A percentile compares a stretch with the other conserved stretches of the same genome.
phyloP scores from a whole-genome alignment of 2,797 vertebrate species.

The Apogon hyalosoma region DNA sequence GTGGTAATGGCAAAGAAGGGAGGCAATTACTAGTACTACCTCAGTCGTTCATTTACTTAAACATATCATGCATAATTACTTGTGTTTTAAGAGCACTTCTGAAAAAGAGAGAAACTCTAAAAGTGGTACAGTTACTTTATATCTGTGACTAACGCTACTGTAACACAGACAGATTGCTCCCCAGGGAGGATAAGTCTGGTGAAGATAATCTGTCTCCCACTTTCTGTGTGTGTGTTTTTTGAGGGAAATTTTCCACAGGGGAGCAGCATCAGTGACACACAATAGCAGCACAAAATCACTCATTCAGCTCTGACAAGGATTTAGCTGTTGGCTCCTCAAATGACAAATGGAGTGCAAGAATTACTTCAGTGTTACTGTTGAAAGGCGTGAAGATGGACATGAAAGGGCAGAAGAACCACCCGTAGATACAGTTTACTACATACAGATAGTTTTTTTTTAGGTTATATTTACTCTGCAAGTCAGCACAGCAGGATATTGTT shows the following conservation, averaged over 20 bases:
- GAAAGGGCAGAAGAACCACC: slow-evolving; percentile 34
- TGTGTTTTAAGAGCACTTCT: slow-evolving; percentile 60
- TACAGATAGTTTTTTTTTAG: slow-evolving; percentile 15
- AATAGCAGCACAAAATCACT: slow-evolving; percentile 65
- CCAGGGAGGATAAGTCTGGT: slow-evolving; percentile 65
- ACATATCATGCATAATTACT: slow-evolving; percentile 58
- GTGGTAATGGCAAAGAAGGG: slow-evolving; percentile 54
- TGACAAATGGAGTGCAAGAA: slow-evolving; percentile 62
- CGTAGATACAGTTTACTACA: slow-evolving; percentile 42
- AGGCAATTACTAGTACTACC: slow-evolving; percentile 43
- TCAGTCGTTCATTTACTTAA: slow-evolving; percentile 61
- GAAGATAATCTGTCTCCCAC: slow-evolving; percentile 74
- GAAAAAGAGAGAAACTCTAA: slow-evolving; percentile 42
- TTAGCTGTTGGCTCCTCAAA: slow-evolving; percentile 55
- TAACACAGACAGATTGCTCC: slow-evolving; percentile 70
- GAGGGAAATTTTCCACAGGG: slow-evolving; percentile 61
- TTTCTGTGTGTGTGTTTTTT: slow-evolving; percentile 40
- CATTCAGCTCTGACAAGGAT: slow-evolving; percentile 61
- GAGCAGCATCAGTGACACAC: slow-evolving; percentile 55
- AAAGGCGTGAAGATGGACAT: slow-evolving; percentile 20
- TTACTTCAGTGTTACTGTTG: slow-evolving; percentile 21
- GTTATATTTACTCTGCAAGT: slow-evolving; percentile 7
- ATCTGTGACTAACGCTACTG: slow-evolving; percentile 63
- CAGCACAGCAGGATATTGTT: not conserved
- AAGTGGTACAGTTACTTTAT: slow-evolving; percentile 52